These are phyloP conservation scores for Agapornis roseicollis DNA, from an alignment of 2,113 vertebrate genomes.

Conservation along the genomic window DNA sequence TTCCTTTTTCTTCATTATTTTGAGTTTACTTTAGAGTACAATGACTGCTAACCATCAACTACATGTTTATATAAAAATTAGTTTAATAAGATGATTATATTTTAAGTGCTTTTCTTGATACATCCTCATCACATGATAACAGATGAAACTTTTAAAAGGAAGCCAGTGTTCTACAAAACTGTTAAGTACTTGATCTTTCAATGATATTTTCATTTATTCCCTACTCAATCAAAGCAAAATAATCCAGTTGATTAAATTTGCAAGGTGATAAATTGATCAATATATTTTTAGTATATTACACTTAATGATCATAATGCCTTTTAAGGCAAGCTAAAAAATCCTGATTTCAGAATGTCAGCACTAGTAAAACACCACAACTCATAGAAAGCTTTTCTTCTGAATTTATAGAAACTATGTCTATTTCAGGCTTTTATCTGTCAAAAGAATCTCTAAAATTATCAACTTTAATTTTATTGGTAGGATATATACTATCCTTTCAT, in stretches of 20 bases:
- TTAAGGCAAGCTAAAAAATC: not conserved
- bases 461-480: not conserved
- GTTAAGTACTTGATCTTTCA: not conserved
- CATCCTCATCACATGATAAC: not conserved
- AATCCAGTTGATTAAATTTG: not conserved
- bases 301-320: not conserved
- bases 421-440: not conserved
- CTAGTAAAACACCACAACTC: not conserved
- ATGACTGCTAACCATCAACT: not conserved
- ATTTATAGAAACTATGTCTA: not conserved
- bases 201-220: not conserved
- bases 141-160: not conserved
- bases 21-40: not conserved
- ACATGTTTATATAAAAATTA: not conserved
- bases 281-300: not conserved
- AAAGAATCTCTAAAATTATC: not conserved
- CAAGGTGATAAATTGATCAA: not conserved
- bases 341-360: not conserved
- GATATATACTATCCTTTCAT: not conserved
- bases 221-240: not conserved
- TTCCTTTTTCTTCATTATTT: not conserved
- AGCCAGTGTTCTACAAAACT: not conserved
- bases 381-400: not conserved
- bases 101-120: not conserved
- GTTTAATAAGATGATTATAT: not conserved